Evolutionary conservation across 2,888 invertebrate genomes (phyloP).

Genomic region (Dendrolimus houi): DNA sequence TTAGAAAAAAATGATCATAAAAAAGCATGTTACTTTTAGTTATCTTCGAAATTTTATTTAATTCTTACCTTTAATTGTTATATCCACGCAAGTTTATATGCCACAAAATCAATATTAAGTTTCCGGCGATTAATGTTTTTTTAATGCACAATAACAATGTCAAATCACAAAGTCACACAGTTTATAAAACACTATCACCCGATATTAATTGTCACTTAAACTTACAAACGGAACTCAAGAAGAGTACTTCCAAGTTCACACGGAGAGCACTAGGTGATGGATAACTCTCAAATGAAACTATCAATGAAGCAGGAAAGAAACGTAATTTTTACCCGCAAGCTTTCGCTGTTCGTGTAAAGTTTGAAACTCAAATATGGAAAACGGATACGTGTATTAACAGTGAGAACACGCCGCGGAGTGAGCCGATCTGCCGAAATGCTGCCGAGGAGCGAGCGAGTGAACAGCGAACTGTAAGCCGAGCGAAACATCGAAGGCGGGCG

Average conservation of each 20-base stretch:
- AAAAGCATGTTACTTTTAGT: too few species aligned
- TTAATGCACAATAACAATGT: not conserved
- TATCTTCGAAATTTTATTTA: too few species aligned
- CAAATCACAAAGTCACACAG: not conserved
- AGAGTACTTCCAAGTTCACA: not conserved
- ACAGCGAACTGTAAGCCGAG: slow-evolving; percentile 16
- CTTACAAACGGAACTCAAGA: not conserved
- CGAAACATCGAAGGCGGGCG: slow-evolving; percentile 18
- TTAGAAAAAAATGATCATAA: too few species aligned
- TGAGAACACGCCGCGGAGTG: slow-evolving; percentile 54
- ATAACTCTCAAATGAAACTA: slow-evolving; percentile 25
- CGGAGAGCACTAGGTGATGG: slow-evolving; percentile 10
- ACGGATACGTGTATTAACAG: slow-evolving; percentile 30
- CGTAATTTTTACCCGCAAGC: slow-evolving; percentile 8
- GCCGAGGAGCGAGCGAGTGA: slow-evolving; percentile 1
- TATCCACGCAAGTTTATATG: not conserved
- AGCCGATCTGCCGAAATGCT: slow-evolving; percentile 19
- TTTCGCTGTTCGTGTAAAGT: slow-evolving; percentile 59
- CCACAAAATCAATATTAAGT: not conserved
- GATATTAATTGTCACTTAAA: not conserved
- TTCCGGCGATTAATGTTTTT: not conserved
- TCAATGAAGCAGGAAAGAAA: slow-evolving; percentile 22
- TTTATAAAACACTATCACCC: not conserved
- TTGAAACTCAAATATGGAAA: slow-evolving; percentile 27
- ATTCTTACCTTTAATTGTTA: not conserved